phyloP scores from a whole-genome alignment of 2,888 invertebrate species.

The Phalangium opilio region DNA sequence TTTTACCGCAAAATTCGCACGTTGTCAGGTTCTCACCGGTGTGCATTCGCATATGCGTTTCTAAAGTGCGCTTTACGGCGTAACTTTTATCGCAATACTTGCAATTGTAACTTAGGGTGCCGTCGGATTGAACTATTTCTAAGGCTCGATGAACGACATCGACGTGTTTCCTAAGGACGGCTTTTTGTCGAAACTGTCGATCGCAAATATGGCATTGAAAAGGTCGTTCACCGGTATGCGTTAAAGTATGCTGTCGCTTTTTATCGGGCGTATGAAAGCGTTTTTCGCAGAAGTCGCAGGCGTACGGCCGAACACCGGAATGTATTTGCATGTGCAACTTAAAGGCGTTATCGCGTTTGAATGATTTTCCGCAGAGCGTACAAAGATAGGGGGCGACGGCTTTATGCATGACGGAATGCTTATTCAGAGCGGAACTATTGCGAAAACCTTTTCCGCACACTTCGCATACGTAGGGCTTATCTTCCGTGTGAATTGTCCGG shows the following conservation, averaged over 20 bases:
- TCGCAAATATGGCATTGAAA: no score
- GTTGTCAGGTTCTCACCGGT: not conserved
- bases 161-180: no score
- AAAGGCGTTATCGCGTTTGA: not conserved
- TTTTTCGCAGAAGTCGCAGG: not conserved
- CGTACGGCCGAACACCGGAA: not conserved
- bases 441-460: slow-evolving; percentile 1
- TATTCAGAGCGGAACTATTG: not conserved
- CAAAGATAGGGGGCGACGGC: not conserved
- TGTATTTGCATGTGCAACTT: not conserved
- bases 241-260: no score
- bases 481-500: not conserved
- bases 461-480: slow-evolving; percentile 2
- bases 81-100: no score
- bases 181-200: no score
- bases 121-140: no score
- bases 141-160: no score
- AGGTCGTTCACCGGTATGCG: no score
- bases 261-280: no score
- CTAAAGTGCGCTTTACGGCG: not conserved
- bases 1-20: not conserved
- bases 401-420: not conserved
- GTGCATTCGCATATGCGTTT: not conserved
- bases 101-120: no score
- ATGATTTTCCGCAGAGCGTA: not conserved